These are phyloP conservation scores for Onychomys arenicola DNA, from an alignment of 2,797 vertebrate genomes.

Conservation along the genomic window DNA sequence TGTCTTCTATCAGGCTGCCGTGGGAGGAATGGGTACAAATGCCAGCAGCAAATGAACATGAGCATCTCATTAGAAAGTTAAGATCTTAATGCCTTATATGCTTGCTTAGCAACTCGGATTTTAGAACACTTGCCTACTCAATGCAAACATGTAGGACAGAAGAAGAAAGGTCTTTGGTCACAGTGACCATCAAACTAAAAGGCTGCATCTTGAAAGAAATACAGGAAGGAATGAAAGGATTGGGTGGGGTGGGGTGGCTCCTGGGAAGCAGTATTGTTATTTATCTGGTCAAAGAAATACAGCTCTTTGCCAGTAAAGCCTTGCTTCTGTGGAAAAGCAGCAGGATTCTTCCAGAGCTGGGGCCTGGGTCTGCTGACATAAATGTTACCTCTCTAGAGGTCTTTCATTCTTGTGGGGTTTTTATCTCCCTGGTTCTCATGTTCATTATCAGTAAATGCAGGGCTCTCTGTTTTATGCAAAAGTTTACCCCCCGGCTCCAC, in stretches of 20 bases:
- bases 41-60: not conserved
- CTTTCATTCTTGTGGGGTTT: slow-evolving; percentile 67
- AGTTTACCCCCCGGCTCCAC: slow-evolving; percentile 66
- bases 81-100: not conserved
- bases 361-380: not conserved
- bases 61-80: slow-evolving; percentile 30
- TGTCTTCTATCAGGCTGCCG: not conserved
- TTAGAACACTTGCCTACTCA: not conserved
- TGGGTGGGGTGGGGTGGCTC: not conserved
- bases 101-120: not conserved
- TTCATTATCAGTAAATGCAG: slow-evolving; percentile 73
- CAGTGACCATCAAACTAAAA: slow-evolving; percentile 53
- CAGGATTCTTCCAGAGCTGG: not conserved
- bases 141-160: not conserved
- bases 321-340: not conserved
- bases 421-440: slow-evolving; percentile 48
- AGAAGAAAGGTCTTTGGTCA: not conserved
- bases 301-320: slow-evolving; percentile 49
- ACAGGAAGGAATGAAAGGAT: slow-evolving; percentile 35
- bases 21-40: not conserved
- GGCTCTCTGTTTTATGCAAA: slow-evolving; percentile 74
- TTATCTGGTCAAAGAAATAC: slow-evolving; percentile 65
- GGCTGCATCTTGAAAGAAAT: slow-evolving; percentile 50
- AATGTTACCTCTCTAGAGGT: slow-evolving; percentile 36
- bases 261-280: not conserved